phyloP scores from a whole-genome alignment of 2,888 invertebrate species.

The Fragum whitleyi region DNA sequence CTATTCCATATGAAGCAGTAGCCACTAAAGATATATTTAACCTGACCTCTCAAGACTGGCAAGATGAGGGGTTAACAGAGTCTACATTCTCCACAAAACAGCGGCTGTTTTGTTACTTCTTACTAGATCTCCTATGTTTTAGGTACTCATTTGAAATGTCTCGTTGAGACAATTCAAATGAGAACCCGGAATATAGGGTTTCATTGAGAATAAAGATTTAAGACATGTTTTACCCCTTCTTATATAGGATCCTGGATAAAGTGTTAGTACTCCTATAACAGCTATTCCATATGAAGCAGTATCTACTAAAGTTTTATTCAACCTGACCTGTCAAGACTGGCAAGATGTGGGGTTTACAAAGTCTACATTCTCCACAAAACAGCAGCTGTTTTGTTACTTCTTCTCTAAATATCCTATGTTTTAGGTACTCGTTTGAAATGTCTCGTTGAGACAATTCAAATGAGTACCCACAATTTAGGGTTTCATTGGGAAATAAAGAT shows the following conservation, averaged over 20 bases:
- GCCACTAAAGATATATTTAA: constrained; percentile 43
- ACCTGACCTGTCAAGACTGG: constrained; percentile 56
- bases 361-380: constrained; percentile 33
- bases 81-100: constrained; percentile 41
- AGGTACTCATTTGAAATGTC: too few species aligned
- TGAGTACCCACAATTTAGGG: too few species aligned
- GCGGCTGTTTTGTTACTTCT: constrained; percentile 53
- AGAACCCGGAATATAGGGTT: too few species aligned
- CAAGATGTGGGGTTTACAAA: constrained; percentile 57
- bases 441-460: too few species aligned
- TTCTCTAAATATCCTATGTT: constrained; percentile 32
- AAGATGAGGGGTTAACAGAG: constrained; percentile 55
- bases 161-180: too few species aligned
- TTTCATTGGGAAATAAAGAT: too few species aligned
- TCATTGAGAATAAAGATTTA: too few species aligned
- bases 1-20: background rate
- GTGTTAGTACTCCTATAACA: background rate
- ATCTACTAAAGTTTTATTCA: constrained; percentile 36
- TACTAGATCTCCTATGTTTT: constrained; percentile 25
- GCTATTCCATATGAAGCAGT: background rate
- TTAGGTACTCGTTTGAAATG: too few species aligned
- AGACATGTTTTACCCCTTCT: too few species aligned
- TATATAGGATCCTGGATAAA: too few species aligned
- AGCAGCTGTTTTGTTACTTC: constrained; percentile 54
- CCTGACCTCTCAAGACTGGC: constrained; percentile 49